Percentiles rank a stretch among this genome's conserved stretches.
These are phyloP conservation scores for Nematostella vectensis DNA, from an alignment of 92 coral and sea anemone genomes.

Conservation along the genomic window DNA sequence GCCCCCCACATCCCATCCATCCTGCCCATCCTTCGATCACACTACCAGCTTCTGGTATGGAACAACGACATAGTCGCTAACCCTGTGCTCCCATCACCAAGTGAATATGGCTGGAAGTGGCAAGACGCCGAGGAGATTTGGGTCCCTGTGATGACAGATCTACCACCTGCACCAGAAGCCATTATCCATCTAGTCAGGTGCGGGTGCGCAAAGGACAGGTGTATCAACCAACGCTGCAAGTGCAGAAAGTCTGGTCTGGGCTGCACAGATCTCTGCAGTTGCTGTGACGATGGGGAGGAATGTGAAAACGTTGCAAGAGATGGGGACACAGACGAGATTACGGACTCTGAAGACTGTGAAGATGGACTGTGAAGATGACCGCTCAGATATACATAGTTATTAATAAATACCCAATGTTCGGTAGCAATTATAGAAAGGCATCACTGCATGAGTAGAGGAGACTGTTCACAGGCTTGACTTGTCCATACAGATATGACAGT, in stretches of 20 bases:
- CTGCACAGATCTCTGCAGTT: constrained; percentile 59
- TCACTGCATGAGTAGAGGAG: no score
- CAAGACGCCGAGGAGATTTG: constrained; percentile 19
- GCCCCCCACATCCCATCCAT: constrained; percentile 19
- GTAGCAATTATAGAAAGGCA: no score
- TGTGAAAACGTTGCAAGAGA: constrained; percentile 19
- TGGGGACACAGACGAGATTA: constrained; percentile 18
- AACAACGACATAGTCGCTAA: constrained; percentile 25
- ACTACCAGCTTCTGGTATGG: constrained; percentile 44
- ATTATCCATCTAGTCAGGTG: constrained; percentile 45
- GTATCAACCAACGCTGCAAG: constrained; percentile 30
- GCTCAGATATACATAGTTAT: no score
- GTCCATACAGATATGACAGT: no score
- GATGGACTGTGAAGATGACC: not conserved
- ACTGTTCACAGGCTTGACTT: no score
- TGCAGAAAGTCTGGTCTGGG: constrained; percentile 44
- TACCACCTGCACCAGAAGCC: constrained; percentile 28
- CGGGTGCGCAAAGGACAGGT: constrained; percentile 35
- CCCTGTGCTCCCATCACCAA: constrained; percentile 31
- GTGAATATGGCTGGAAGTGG: constrained; percentile 37
- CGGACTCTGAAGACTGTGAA: constrained; percentile 10
- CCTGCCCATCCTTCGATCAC: constrained; percentile 15
- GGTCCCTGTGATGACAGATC: constrained; percentile 30
- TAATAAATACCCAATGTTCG: no score
- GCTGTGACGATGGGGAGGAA: constrained; percentile 32